These are phyloP conservation scores for Rhabdomys pumilio DNA, from an alignment of 2,797 vertebrate genomes.

Conservation along the genomic window DNA sequence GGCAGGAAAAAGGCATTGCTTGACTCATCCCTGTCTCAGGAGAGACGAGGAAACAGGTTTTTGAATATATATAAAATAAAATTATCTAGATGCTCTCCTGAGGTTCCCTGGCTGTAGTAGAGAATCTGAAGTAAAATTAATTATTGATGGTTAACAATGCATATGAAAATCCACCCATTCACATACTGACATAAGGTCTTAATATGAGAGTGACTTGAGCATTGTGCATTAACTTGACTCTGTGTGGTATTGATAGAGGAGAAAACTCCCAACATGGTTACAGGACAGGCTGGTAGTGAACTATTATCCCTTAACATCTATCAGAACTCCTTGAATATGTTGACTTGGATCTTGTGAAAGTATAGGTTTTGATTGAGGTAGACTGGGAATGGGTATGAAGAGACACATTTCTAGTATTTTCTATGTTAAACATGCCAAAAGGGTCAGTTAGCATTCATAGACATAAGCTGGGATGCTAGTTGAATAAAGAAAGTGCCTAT, in stretches of 20 bases:
- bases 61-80: slow-evolving; percentile 72
- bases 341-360: slow-evolving; percentile 23
- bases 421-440: slow-evolving; percentile 10
- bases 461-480: not conserved
- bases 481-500: not conserved
- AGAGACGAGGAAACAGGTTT: slow-evolving; percentile 78
- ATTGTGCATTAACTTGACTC: not conserved
- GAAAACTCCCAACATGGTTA: not conserved
- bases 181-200: not conserved
- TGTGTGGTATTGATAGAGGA: not conserved
- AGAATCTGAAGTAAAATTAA: slow-evolving; percentile 73
- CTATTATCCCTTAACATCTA: not conserved
- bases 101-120: slow-evolving; percentile 59
- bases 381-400: not conserved
- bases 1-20: slow-evolving; percentile 60
- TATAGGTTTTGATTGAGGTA: slow-evolving; percentile 42
- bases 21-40: slow-evolving; percentile 72
- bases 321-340: not conserved
- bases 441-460: not conserved
- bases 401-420: slow-evolving; percentile 27
- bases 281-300: not conserved
- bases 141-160: slow-evolving; percentile 58
- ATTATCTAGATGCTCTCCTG: slow-evolving; percentile 79
- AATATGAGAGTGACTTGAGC: not conserved
- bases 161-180: slow-evolving; percentile 1